Evolutionary conservation across 1,140 invertebrate species (phyloP).

Genomic region (Sipha flava): DNA sequence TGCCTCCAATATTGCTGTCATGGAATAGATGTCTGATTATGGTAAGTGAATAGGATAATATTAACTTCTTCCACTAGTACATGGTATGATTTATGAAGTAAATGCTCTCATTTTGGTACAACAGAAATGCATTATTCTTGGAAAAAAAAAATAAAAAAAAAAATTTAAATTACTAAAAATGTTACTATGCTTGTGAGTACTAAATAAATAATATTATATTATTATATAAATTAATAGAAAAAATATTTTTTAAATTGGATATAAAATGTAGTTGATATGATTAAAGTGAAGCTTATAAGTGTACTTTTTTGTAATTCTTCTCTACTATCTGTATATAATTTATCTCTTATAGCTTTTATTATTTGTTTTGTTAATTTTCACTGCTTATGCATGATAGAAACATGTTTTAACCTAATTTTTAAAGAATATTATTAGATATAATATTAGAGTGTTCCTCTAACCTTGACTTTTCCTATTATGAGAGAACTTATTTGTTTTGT

Average conservation of each 20-base stretch:
- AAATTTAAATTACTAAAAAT: no score
- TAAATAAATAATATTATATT: no score
- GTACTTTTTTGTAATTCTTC: no score
- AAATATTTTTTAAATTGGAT: no score
- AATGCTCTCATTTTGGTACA: no score
- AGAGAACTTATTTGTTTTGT: background rate
- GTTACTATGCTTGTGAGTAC: no score
- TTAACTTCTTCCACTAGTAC: background rate
- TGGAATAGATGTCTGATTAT: constrained; percentile 31
- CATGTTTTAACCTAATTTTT: background rate
- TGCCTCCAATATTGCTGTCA: constrained; percentile 35
- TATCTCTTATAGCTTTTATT: background rate
- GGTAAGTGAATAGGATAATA: constrained; percentile 32
- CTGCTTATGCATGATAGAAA: background rate
- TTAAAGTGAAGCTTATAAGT: no score
- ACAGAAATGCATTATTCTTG: constrained; percentile 33
- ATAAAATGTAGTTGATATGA: no score
- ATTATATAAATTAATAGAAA: no score
- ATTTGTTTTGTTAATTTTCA: background rate
- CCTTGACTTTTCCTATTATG: no score
- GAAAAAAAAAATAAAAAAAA: constrained; percentile 26
- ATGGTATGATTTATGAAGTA: background rate
- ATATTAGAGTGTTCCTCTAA: background rate
- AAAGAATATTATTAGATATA: background rate
- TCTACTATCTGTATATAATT: background rate